Percentiles rank a stretch among this genome's conserved stretches.
These are phyloP conservation scores for Anastrepha ludens DNA, from an alignment of 1,140 invertebrate genomes.

Conservation along the genomic window DNA sequence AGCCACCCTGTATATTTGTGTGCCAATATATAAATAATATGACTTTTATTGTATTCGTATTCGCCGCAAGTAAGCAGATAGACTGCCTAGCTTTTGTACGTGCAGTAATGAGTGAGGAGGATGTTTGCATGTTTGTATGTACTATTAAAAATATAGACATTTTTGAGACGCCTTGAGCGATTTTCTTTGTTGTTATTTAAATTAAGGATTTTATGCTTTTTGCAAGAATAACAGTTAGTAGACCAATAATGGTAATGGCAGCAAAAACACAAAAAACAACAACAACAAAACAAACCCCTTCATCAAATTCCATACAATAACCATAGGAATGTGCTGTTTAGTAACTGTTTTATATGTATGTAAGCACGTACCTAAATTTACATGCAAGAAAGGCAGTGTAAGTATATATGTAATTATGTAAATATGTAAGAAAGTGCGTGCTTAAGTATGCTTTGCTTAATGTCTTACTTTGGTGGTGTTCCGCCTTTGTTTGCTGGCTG, in stretches of 20 bases:
- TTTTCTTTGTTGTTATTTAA: constrained; percentile 20
- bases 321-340: background rate
- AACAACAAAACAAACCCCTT: background rate
- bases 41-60: background rate
- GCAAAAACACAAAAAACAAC: background rate
- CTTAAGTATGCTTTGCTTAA: background rate
- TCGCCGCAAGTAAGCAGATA: background rate
- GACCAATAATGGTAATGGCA: background rate
- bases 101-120: background rate
- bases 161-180: background rate
- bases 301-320: background rate
- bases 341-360: background rate
- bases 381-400: background rate
- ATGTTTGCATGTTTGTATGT: background rate
- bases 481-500: background rate
- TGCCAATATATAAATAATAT: background rate
- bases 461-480: background rate
- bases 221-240: constrained; percentile 8
- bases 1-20: background rate
- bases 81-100: background rate
- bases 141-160: background rate
- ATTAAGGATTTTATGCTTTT: constrained; percentile 14
- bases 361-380: background rate
- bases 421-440: background rate
- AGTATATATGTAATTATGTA: background rate